phyloP scores from a whole-genome alignment of 2,888 invertebrate species.

The Leistus spinibarbis region DNA sequence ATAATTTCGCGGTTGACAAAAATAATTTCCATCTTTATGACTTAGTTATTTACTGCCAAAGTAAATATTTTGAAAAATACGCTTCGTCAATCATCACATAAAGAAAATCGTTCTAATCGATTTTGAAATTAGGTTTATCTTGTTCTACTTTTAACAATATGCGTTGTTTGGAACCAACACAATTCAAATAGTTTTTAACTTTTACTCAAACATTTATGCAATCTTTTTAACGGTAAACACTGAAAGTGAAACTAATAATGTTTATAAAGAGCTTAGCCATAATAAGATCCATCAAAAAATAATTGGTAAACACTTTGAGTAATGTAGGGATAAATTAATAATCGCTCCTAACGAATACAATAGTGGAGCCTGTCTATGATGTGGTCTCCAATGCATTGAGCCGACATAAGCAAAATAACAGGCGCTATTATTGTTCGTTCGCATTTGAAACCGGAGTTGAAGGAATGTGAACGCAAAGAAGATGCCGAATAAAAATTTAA shows the following conservation, averaged over 20 bases:
- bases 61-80: neutral
- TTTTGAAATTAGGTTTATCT: neutral
- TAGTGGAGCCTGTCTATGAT: neutral
- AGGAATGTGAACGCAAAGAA: neutral
- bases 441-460: neutral
- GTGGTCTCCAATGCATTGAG: neutral
- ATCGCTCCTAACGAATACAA: neutral
- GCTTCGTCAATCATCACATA: neutral
- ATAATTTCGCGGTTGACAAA: no score
- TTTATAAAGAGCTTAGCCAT: no score
- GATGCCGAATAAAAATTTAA: neutral
- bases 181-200: no score
- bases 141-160: no score
- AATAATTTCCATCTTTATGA: no score
- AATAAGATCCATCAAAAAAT: no score
- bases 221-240: no score
- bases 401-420: neutral
- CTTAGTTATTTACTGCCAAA: neutral
- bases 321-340: neutral
- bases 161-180: no score
- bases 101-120: neutral
- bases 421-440: neutral
- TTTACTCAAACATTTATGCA: no score
- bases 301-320: neutral
- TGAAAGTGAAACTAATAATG: no score